A percentile compares a stretch with the other conserved stretches of the same genome.
Conservation (phyloP, 2,797 vertebrate species). For the Lagorchestes hirsutus region DNA sequence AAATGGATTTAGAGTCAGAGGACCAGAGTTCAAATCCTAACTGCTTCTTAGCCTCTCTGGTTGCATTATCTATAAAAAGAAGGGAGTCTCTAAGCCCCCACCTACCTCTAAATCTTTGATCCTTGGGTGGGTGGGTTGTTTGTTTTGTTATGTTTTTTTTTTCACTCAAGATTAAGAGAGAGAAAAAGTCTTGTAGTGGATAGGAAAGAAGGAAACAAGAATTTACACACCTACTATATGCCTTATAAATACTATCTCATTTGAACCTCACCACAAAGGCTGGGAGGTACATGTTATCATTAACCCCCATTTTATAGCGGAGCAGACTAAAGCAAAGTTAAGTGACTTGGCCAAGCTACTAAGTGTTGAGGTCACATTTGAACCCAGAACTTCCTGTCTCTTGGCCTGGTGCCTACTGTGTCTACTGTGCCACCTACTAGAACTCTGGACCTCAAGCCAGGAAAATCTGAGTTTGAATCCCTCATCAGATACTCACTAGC, state of each 20-base stretch:
- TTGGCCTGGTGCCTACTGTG: too few species aligned
- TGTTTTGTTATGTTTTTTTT: too few species aligned
- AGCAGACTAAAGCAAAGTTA: background rate
- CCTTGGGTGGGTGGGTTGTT: background rate
- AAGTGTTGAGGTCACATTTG: too few species aligned
- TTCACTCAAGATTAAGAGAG: too few species aligned
- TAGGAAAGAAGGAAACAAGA: background rate
- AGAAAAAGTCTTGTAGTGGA: too few species aligned
- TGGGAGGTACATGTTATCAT: background rate
- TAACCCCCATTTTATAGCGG: background rate
- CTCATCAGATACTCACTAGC: background rate
- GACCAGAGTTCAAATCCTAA: background rate
- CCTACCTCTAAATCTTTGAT: background rate
- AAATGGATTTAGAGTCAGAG: background rate
- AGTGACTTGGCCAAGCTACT: background rate
- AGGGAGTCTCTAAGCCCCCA: background rate
- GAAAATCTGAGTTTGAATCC: background rate
- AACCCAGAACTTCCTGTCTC: too few species aligned
- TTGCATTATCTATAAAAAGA: background rate
- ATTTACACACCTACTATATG: too few species aligned
- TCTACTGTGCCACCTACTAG: too few species aligned
- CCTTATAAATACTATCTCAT: too few species aligned
- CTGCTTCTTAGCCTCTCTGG: background rate
- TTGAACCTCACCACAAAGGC: background rate
- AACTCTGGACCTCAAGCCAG: background rate